Base-by-base conservation (phyloP, 2,113 vertebrate species). In the Myodes glareolus region DNA sequence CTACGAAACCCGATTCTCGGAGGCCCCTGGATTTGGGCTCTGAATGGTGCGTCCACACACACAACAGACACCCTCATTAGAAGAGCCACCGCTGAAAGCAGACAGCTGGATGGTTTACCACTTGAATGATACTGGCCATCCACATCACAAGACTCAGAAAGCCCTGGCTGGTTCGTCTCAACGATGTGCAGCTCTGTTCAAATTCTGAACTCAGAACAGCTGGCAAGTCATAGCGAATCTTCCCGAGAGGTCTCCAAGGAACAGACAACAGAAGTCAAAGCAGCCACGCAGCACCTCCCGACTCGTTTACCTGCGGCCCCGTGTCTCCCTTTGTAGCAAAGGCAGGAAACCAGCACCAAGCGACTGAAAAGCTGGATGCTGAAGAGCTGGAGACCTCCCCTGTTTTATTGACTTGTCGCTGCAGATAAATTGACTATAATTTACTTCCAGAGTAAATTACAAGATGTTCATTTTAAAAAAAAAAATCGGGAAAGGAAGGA, bases 361-460 rank as follows among this genome's bases (percentile, higher is more conserved):
- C 96, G 98, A 98, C 82, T 97, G 97, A 97, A 98, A 98, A 96
- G 72, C 96, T 96, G 2, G 39, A 67, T 97, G 98, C 88, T 97
- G 97, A 97, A 98, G 97, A 97, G 76, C 96, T 96, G 89, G 82
- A 97, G 90, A 52, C 91, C 97, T 98, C 90, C 58, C 89, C 98
- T 98, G 96, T 97, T 98, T 98, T 98, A 98, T 97, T 98, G 98
- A 97, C 98, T 98, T 98, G 98, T 98, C 98, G 97, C 97, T 95
- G 90, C 92, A 95, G 96, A 98, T 97, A 98, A 98, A 98, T 98
- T 93, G 96, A 96, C 97, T 98, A 96, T 98, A 98, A 98, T 98
- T 98, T 98, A 98, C 98, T 98, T 98, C 91, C 94, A 98, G 98
- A 98, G 97, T 98, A 98, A 98, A 98, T 98, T 12, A 98, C 98